These are phyloP conservation scores for Drosophila rufa DNA, from an alignment of 1,140 invertebrate species.

Conservation along the genomic window DNA sequence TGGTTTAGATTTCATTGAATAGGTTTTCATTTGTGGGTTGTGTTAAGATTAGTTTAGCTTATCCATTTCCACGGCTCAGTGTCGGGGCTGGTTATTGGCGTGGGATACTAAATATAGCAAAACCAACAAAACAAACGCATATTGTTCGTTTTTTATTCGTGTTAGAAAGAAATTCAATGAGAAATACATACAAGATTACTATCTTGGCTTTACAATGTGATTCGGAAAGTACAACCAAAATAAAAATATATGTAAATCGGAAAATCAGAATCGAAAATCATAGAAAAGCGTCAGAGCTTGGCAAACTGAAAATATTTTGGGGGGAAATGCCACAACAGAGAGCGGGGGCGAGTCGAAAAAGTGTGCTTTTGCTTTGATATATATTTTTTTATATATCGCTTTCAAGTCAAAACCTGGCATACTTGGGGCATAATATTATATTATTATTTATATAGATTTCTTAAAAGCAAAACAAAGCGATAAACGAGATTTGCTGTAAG, in stretches of 20 bases:
- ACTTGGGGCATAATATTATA: not conserved
- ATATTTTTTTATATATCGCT: not conserved
- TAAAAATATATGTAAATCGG: not conserved
- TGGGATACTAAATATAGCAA: slow-evolving; percentile 88
- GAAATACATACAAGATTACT: slow-evolving; percentile 76
- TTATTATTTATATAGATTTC: not conserved
- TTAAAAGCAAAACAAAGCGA: too few species aligned
- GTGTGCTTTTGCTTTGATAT: not conserved
- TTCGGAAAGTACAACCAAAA: slow-evolving; percentile 5
- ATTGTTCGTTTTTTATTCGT: slow-evolving; percentile 25
- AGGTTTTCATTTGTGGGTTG: slow-evolving; percentile 10
- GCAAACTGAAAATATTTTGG: slow-evolving; percentile 9
- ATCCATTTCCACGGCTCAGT: slow-evolving; percentile 94
- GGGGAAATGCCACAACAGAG: slow-evolving; percentile 11
- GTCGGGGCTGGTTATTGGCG: slow-evolving; percentile 92
- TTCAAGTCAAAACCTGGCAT: not conserved
- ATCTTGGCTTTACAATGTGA: slow-evolving; percentile 29
- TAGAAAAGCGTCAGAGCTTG: not conserved
- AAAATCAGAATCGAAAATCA: slow-evolving; percentile 1
- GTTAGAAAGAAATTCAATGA: slow-evolving; percentile 72
- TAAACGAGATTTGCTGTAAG: too few species aligned
- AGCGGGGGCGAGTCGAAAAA: not conserved
- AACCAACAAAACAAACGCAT: slow-evolving; percentile 28
- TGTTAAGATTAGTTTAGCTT: slow-evolving; percentile 80
- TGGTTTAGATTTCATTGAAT: slow-evolving; percentile 30